Evolutionary conservation across 2,113 vertebrate genomes (phyloP).

Genomic region (Neodon shergylaensis): DNA sequence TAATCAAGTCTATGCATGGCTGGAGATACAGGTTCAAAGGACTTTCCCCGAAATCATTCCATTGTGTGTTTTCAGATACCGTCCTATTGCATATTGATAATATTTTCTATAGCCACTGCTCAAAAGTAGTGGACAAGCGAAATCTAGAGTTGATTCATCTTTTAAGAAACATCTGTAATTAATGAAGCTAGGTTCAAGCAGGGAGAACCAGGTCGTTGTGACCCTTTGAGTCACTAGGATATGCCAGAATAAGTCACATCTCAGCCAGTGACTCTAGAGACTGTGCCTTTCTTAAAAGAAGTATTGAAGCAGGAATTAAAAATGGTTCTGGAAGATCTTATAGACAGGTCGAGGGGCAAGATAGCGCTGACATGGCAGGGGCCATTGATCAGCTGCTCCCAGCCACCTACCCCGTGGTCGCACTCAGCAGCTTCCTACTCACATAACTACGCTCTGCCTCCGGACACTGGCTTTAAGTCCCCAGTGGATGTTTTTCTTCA

Average conservation of each 20-base stretch:
- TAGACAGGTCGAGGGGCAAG: background rate
- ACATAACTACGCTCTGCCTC: background rate
- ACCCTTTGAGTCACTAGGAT: background rate
- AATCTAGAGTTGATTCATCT: constrained; percentile 3
- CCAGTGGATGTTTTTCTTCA: constrained; percentile 57
- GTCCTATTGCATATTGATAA: constrained; percentile 39
- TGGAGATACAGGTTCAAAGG: constrained; percentile 69
- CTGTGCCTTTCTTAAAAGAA: background rate
- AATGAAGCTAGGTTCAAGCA: background rate
- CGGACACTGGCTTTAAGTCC: background rate
- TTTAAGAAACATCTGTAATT: background rate
- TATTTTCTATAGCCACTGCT: constrained; percentile 52
- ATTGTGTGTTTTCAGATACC: constrained; percentile 64
- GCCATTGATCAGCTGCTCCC: background rate
- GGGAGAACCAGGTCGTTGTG: background rate
- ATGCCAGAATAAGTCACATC: background rate
- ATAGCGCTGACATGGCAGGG: background rate
- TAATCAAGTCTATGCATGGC: constrained; percentile 64
- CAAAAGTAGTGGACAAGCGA: constrained; percentile 10
- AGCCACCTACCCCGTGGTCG: background rate
- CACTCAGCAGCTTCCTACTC: background rate
- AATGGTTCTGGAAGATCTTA: constrained; percentile 35
- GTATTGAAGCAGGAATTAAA: background rate
- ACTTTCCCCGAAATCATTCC: constrained; percentile 56
- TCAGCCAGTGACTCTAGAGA: background rate